Percentiles rank a stretch among this genome's conserved stretches.
phyloP scores from a whole-genome alignment of 37 sponge, comb jelly and placozoan genomes.

The Dysidea cf. avara region DNA sequence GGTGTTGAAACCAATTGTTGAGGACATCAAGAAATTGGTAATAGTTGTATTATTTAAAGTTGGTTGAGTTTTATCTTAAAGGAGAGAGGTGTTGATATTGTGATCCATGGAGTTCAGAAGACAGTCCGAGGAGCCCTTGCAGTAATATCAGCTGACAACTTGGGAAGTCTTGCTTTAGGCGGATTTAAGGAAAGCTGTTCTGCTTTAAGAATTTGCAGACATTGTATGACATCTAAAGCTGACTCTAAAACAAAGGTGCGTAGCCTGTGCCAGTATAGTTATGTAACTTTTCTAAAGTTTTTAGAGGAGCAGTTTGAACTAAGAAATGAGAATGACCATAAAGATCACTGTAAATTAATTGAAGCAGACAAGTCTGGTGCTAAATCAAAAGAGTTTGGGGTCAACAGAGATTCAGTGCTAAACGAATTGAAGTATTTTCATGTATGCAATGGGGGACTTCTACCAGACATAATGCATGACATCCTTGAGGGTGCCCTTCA shows the following conservation, averaged over 20 bases:
- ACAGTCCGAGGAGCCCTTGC: conserved; percentile 15
- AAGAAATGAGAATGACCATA: not conserved
- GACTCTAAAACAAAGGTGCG: no score
- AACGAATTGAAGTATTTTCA: not conserved
- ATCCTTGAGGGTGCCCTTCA: conserved; percentile 35
- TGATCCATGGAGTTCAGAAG: conserved; percentile 1
- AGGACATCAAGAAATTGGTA: conserved; percentile 33
- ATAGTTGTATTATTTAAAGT: no score
- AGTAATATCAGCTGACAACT: conserved; percentile 28
- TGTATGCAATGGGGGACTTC: conserved; percentile 13
- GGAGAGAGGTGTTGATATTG: conserved; percentile 7
- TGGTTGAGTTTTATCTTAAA: not conserved
- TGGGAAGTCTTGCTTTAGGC: conserved; percentile 10
- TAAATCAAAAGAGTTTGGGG: not conserved
- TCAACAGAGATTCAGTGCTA: not conserved
- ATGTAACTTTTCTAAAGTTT: not conserved
- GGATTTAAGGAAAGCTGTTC: conserved; percentile 19
- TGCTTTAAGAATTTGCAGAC: conserved; percentile 23
- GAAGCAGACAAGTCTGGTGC: not conserved
- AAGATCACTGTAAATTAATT: conserved; percentile 21
- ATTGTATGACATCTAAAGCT: conserved; percentile 9
- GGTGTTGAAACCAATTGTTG: conserved; percentile 32
- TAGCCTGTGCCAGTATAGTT: not conserved
- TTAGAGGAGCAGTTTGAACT: conserved; percentile 18
- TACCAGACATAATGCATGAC: conserved; percentile 50